Evolutionary conservation across 2,113 vertebrate genomes (phyloP).

Genomic region (Pimephales promelas): DNA sequence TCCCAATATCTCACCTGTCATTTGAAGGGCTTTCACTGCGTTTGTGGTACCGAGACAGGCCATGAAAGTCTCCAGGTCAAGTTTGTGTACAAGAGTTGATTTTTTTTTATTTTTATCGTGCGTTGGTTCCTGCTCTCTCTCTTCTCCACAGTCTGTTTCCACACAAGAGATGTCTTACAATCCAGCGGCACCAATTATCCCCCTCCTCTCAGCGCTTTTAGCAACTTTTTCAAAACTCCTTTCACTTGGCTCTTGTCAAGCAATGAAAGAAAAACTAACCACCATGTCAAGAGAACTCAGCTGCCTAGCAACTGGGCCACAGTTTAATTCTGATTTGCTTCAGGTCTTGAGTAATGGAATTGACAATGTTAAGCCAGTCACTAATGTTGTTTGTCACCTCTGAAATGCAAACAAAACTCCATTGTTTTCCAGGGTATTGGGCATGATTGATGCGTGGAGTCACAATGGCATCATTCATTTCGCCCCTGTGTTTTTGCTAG

Average conservation of each 20-base stretch:
- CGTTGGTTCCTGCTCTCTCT: slow-evolving; percentile 79
- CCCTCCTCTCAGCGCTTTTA: slow-evolving; percentile 96
- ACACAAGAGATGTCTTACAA: slow-evolving; percentile 90
- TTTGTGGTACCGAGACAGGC: slow-evolving; percentile 34
- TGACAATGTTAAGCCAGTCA: slow-evolving; percentile 97
- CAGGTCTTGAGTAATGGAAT: slow-evolving; percentile 98
- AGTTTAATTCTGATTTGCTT: slow-evolving; percentile 99
- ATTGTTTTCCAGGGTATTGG: slow-evolving; percentile 91
- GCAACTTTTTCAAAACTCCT: slow-evolving; percentile 99
- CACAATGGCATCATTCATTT: slow-evolving; percentile 98
- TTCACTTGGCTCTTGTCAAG: slow-evolving; percentile 99
- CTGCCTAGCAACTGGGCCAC: slow-evolving; percentile 98
- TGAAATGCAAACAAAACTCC: slow-evolving; percentile 98
- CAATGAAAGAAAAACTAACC: slow-evolving; percentile 99
- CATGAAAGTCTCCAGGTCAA: slow-evolving; percentile 91
- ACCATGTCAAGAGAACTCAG: slow-evolving; percentile 99
- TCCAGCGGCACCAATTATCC: slow-evolving; percentile 96
- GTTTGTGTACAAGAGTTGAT: slow-evolving; percentile 99
- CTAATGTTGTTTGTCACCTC: slow-evolving; percentile 97
- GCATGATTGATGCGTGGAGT: slow-evolving; percentile 90
- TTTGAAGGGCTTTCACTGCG: not conserved
- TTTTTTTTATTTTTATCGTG: slow-evolving; percentile 83
- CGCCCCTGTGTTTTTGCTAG: slow-evolving; percentile 88
- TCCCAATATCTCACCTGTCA: not conserved
- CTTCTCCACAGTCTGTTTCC: slow-evolving; percentile 87